Conservation (phyloP, 2,888 invertebrate genomes). For the Trichopoda pennipes region DNA sequence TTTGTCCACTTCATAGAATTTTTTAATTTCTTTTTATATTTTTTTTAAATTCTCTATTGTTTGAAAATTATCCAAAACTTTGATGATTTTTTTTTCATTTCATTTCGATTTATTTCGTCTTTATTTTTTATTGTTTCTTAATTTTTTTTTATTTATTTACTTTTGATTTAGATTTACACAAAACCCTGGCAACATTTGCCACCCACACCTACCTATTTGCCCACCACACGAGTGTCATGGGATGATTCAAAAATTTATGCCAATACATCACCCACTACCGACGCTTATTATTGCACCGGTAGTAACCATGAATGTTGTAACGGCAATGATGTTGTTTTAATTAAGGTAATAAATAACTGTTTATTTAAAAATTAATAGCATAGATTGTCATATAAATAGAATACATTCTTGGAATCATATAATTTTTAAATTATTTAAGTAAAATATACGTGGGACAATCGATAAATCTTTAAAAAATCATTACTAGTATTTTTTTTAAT, state of each 20-base stretch:
- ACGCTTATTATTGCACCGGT: conserved; percentile 79
- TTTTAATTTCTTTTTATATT: too few species aligned
- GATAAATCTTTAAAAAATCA: too few species aligned
- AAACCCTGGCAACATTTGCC: conserved; percentile 78
- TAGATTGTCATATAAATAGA: conserved; percentile 14
- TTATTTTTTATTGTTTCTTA: conserved; percentile 24
- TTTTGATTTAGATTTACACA: conserved; percentile 66
- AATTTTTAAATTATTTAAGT: neutral
- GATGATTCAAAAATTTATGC: conserved; percentile 80
- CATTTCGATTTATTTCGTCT: neutral
- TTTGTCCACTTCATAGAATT: too few species aligned
- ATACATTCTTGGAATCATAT: conserved; percentile 10
- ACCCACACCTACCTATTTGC: conserved; percentile 78
- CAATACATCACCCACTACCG: conserved; percentile 68
- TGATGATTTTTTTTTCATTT: too few species aligned
- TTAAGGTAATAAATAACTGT: conserved; percentile 76
- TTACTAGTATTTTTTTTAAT: too few species aligned
- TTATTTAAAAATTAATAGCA: conserved; percentile 25
- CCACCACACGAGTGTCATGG: conserved; percentile 80
- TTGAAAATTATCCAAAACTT: neutral
- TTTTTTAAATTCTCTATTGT: neutral
- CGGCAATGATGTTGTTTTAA: conserved; percentile 81
- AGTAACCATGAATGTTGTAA: conserved; percentile 80
- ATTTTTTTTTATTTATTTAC: conserved; percentile 41
- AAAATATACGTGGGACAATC: too few species aligned